Conservation (phyloP, 2,797 vertebrate species). For the Lithobates sylvaticus region DNA sequence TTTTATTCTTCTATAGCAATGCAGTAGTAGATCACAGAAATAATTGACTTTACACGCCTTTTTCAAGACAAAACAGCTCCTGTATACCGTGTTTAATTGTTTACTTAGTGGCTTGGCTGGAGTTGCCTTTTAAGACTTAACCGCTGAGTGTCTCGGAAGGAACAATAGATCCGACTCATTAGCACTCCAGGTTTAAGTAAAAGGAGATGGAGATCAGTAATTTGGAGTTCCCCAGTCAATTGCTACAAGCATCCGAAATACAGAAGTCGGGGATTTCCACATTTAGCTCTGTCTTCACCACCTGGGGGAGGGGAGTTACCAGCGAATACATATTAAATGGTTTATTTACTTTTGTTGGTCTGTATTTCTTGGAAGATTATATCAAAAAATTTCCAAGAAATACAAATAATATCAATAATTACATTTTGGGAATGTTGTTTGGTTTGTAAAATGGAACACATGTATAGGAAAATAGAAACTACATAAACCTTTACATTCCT, state of each 20-base stretch:
- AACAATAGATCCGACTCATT: not conserved
- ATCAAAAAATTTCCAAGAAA: not conserved
- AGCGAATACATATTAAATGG: not conserved
- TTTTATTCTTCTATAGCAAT: too few species aligned
- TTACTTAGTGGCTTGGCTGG: too few species aligned
- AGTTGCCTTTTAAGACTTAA: too few species aligned
- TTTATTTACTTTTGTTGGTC: not conserved
- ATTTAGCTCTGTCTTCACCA: not conserved
- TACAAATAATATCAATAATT: too few species aligned
- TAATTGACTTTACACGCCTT: too few species aligned
- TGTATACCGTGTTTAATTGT: too few species aligned
- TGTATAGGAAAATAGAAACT: too few species aligned
- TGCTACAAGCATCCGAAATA: not conserved
- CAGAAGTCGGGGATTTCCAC: slow-evolving; percentile 9
- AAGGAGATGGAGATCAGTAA: not conserved
- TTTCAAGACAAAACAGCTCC: too few species aligned
- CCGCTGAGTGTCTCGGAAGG: not conserved
- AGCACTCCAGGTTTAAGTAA: not conserved
- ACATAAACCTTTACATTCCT: too few species aligned
- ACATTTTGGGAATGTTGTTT: too few species aligned
- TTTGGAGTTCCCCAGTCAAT: slow-evolving; percentile 11
- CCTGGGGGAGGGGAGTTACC: not conserved
- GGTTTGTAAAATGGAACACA: too few species aligned
- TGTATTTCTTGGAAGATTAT: not conserved
- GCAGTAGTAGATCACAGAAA: too few species aligned